Conservation (phyloP, 2,888 invertebrate genomes). For the Sesia apiformis region DNA sequence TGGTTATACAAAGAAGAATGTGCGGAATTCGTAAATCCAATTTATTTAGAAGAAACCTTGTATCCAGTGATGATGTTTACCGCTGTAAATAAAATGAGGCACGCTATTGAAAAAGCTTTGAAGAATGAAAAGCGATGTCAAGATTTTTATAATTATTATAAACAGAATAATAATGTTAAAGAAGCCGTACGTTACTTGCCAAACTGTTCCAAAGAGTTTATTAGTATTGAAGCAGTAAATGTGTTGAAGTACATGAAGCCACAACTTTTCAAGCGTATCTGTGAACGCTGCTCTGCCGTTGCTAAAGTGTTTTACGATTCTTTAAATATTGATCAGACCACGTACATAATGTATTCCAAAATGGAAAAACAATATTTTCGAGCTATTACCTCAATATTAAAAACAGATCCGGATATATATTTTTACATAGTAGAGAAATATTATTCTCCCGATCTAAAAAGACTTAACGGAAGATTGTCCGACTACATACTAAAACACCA, state of each 20-base stretch:
- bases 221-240: neutral
- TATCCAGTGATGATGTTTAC: constrained; percentile 41
- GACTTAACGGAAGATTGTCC: constrained; percentile 13
- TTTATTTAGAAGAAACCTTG: constrained; percentile 32
- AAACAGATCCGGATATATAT: neutral
- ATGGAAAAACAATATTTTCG: neutral
- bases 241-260: neutral
- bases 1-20: constrained; percentile 37
- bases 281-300: neutral
- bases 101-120: constrained; percentile 29
- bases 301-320: neutral
- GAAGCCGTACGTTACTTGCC: constrained; percentile 33
- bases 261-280: neutral
- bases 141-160: constrained; percentile 34
- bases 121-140: constrained; percentile 27
- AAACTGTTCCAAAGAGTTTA: neutral
- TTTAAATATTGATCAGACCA: neutral
- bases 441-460: neutral
- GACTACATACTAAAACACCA: constrained; percentile 29
- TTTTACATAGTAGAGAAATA: neutral
- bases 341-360: neutral
- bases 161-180: constrained; percentile 21
- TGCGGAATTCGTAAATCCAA: constrained; percentile 33
- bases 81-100: constrained; percentile 37
- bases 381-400: neutral